Evolutionary conservation across 2,888 invertebrate genomes (phyloP).

Genomic region (Ditula angustiorana): DNA sequence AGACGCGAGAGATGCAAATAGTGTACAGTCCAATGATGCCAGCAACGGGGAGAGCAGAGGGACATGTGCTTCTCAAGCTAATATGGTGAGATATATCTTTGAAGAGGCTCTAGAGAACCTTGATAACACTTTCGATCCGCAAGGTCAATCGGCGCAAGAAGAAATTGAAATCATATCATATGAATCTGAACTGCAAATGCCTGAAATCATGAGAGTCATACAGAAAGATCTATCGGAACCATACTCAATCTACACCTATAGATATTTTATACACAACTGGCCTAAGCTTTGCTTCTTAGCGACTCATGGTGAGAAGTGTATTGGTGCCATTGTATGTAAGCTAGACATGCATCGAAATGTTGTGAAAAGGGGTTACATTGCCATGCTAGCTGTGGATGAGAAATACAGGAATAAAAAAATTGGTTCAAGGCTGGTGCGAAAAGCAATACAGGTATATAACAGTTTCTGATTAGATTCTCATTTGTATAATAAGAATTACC

Average conservation of each 20-base stretch:
- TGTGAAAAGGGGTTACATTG: conserved; percentile 98
- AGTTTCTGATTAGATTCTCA: conserved; percentile 22
- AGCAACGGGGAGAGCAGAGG: conserved; percentile 53
- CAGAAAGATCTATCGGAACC: conserved; percentile 99
- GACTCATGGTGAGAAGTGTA: conserved; percentile 93
- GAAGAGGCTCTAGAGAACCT: conserved; percentile 56
- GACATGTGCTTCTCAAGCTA: conserved; percentile 46
- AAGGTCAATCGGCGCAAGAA: conserved; percentile 59
- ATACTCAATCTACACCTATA: conserved; percentile 99
- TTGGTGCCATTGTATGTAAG: conserved; percentile 99
- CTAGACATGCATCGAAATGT: conserved; percentile 96
- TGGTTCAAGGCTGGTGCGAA: conserved; percentile 92
- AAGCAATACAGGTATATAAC: conserved; percentile 89
- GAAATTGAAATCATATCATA: conserved; percentile 86
- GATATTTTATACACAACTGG: conserved; percentile 99
- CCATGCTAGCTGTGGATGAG: conserved; percentile 99
- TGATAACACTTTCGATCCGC: conserved; percentile 48
- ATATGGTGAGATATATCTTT: conserved; percentile 54
- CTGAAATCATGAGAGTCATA: conserved; percentile 99
- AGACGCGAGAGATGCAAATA: conserved; percentile 69
- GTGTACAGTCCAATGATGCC: conserved; percentile 71
- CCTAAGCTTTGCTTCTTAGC: conserved; percentile 99
- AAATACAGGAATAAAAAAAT: conserved; percentile 97
- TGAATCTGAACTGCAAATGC: conserved; percentile 98
- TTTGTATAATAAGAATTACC: conserved; percentile 15